Conservation (phyloP, 2,797 vertebrate genomes). For the Poecilia wingei region DNA sequence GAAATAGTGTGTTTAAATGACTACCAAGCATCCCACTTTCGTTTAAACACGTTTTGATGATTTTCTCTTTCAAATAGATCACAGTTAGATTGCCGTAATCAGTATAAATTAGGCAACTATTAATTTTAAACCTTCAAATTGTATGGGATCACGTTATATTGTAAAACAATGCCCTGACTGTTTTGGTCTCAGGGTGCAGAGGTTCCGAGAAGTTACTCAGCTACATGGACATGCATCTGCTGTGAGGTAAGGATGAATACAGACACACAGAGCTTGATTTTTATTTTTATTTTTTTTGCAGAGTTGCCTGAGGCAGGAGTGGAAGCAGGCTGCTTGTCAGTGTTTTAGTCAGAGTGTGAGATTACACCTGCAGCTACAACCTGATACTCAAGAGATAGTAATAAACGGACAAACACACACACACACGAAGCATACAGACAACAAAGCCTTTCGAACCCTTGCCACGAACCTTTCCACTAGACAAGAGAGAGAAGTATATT, state of each 20-base stretch:
- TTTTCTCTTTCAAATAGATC: not conserved
- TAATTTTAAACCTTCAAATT: conserved; percentile 12
- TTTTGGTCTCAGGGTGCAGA: not conserved
- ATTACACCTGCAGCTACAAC: conserved; percentile 37
- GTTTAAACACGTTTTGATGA: not conserved
- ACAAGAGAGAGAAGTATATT: conserved; percentile 18
- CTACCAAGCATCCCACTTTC: not conserved
- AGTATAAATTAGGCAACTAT: not conserved
- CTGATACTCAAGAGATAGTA: conserved; percentile 32
- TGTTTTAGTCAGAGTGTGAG: conserved; percentile 32
- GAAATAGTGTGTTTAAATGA: not conserved
- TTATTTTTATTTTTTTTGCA: conserved; percentile 33
- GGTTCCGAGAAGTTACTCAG: conserved; percentile 27
- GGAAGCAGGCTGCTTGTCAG: conserved; percentile 39
- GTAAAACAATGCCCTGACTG: not conserved
- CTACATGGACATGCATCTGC: conserved; percentile 29
- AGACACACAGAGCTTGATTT: conserved; percentile 54
- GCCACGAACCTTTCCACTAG: conserved; percentile 31
- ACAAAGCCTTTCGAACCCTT: conserved; percentile 33
- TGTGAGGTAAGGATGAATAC: conserved; percentile 47
- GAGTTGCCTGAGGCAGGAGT: conserved; percentile 46
- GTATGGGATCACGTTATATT: conserved; percentile 6
- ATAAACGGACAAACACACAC: conserved; percentile 9
- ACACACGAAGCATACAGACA: conserved; percentile 19
- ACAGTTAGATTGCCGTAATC: not conserved